These are phyloP conservation scores for Agriopis marginaria DNA, from an alignment of 2,888 invertebrate genomes.

Conservation along the genomic window DNA sequence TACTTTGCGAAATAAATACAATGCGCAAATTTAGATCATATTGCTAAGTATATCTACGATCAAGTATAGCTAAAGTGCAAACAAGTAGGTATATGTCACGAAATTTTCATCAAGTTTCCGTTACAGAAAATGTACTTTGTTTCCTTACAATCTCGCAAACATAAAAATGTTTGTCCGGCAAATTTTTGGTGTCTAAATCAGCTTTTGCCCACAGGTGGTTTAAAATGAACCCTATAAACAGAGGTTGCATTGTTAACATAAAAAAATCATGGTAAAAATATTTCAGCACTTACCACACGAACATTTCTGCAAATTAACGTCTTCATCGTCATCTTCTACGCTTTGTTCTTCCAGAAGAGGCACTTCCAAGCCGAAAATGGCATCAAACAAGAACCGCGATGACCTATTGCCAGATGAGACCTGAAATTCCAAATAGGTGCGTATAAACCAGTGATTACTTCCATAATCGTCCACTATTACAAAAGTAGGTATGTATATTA, in stretches of 20 bases:
- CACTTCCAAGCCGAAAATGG: conserved; percentile 89
- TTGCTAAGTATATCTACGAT: not conserved
- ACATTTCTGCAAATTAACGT: conserved; percentile 88
- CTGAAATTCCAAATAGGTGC: conserved; percentile 58
- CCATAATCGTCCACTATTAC: conserved; percentile 8
- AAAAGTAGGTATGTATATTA: conserved; percentile 8
- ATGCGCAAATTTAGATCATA: not conserved
- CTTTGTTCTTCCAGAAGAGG: conserved; percentile 84
- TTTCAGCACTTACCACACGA: conserved; percentile 88
- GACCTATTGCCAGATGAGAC: conserved; percentile 83
- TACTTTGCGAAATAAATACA: not conserved
- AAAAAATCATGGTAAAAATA: not conserved
- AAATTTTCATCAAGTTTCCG: not conserved
- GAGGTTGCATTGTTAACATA: not conserved
- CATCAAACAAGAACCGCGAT: conserved; percentile 90
- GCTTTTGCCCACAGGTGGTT: too few species aligned
- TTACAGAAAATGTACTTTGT: not conserved
- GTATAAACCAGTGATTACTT: conserved; percentile 9
- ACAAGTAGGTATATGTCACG: not conserved
- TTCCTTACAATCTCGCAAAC: not conserved
- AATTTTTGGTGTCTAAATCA: too few species aligned
- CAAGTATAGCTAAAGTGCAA: too few species aligned
- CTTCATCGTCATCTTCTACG: conserved; percentile 87
- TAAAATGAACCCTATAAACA: not conserved
- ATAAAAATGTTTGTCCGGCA: too few species aligned